Evolutionary conservation across 2,888 invertebrate genomes (phyloP).

Genomic region (Drepanosiphum platanoidis): DNA sequence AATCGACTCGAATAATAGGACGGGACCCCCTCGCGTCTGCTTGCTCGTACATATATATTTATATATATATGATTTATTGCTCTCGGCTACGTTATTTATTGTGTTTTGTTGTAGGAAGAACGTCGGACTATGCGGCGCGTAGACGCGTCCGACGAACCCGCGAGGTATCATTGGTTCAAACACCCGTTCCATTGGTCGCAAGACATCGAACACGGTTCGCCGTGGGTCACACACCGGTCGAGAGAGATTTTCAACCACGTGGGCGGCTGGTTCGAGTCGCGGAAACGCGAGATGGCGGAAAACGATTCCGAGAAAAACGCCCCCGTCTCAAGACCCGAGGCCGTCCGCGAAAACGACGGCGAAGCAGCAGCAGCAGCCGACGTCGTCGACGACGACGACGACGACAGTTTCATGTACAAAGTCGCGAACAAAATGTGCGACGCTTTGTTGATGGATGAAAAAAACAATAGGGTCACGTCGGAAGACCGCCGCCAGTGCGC

Average conservation of each 20-base stretch:
- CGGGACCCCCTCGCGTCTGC: too few relatives aligned
- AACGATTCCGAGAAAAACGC: background rate
- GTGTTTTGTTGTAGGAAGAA: background rate
- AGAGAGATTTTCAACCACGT: slow-evolving; percentile 36
- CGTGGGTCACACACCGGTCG: slow-evolving; percentile 21
- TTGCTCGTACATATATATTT: too few relatives aligned
- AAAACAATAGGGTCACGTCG: background rate
- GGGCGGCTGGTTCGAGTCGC: background rate
- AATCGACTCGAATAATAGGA: too few relatives aligned
- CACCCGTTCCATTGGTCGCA: slow-evolving; percentile 34
- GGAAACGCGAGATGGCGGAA: background rate
- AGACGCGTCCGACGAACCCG: background rate
- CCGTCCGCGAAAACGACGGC: background rate
- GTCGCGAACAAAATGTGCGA: slow-evolving; percentile 4
- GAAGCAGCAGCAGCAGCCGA: background rate
- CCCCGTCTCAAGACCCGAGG: background rate
- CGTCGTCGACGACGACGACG: background rate
- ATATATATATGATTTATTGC: too few relatives aligned
- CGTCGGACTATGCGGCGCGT: too few relatives aligned
- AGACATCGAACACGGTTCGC: slow-evolving; percentile 25
- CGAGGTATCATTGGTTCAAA: background rate
- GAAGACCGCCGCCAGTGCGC: background rate
- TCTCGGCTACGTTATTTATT: too few relatives aligned
- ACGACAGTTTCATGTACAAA: slow-evolving; percentile 9
- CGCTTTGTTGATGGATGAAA: background rate